phyloP scores from a whole-genome alignment of 2,888 invertebrate species.

The Drosophila kanekoi region DNA sequence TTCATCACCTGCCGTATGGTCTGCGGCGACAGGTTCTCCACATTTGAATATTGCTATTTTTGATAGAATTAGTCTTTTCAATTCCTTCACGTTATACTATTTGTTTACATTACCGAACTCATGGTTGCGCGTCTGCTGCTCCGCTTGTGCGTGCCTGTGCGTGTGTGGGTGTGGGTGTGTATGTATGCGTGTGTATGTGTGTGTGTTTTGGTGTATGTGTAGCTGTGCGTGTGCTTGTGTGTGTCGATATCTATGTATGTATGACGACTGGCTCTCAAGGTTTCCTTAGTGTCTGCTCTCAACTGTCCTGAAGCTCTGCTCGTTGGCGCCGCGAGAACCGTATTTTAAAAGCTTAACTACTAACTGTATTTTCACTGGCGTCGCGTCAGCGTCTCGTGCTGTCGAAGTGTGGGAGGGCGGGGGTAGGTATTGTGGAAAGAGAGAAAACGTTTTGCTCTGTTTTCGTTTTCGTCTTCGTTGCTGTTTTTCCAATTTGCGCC shows the following conservation, averaged over 20 bases:
- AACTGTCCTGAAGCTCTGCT: constrained; percentile 34
- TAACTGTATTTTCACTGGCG: constrained; percentile 51
- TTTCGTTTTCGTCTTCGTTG: constrained; percentile 47
- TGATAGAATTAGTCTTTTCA: not conserved
- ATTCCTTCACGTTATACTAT: constrained; percentile 13
- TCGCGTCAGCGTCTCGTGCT: constrained; percentile 35
- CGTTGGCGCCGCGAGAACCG: not conserved
- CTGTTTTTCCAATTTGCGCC: constrained; percentile 48
- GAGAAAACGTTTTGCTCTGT: constrained; percentile 44
- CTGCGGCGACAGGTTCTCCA: constrained; percentile 98
- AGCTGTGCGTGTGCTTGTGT: constrained; percentile 7
- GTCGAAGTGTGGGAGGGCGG: not conserved
- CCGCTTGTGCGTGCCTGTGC: constrained; percentile 21
- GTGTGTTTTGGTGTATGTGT: constrained; percentile 9
- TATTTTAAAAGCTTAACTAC: constrained; percentile 10
- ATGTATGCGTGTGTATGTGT: constrained; percentile 9
- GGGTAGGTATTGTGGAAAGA: constrained; percentile 20
- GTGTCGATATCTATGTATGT: constrained; percentile 2
- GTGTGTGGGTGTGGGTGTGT: not conserved
- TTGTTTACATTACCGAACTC: constrained; percentile 76
- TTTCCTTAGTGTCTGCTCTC: constrained; percentile 34
- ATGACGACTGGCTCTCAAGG: constrained; percentile 52
- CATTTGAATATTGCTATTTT: constrained; percentile 91
- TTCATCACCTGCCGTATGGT: constrained; percentile 94
- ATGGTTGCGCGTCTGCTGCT: constrained; percentile 45